Conservation (phyloP, 2,888 invertebrate genomes). For the Tetranychus truncatus region DNA sequence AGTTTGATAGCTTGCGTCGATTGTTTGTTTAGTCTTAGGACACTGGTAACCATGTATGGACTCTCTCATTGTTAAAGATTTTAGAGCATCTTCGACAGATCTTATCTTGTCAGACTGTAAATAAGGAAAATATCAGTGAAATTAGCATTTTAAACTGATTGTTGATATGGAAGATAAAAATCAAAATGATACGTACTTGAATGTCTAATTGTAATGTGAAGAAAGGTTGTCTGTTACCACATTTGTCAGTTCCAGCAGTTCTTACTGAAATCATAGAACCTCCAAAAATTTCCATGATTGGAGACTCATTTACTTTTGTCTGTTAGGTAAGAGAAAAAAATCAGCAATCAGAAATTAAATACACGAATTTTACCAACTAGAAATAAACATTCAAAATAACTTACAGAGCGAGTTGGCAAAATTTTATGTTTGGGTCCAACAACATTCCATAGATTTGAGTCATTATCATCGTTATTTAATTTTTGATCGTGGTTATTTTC, state of each 20-base stretch:
- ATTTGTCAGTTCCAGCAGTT: conserved; percentile 52
- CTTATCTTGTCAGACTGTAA: conserved; percentile 35
- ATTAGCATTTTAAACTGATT: conserved; percentile 12
- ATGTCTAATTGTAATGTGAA: conserved; percentile 86
- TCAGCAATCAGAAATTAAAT: conserved; percentile 9
- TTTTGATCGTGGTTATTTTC: conserved; percentile 23
- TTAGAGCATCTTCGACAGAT: conserved; percentile 62
- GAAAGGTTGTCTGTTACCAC: conserved; percentile 84
- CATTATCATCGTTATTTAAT: conserved; percentile 25
- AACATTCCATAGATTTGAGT: conserved; percentile 32
- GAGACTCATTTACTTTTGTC: conserved; percentile 60
- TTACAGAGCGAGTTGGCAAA: conserved; percentile 55
- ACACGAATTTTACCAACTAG: background rate
- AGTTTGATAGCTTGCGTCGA: conserved; percentile 71
- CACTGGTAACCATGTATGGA: conserved; percentile 68
- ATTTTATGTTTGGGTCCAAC: conserved; percentile 74
- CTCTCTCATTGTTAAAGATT: conserved; percentile 63
- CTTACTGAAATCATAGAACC: conserved; percentile 71
- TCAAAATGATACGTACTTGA: conserved; percentile 43
- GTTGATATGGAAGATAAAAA: conserved; percentile 1
- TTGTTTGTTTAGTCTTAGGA: conserved; percentile 56
- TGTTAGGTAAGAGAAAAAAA: conserved; percentile 3
- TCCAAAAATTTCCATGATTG: conserved; percentile 77
- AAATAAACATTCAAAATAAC: conserved; percentile 18
- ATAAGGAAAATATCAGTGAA: background rate